Evolutionary conservation across 92 coral and sea anemone species (phyloP).

Genomic region (Phenganax stokvisi): DNA sequence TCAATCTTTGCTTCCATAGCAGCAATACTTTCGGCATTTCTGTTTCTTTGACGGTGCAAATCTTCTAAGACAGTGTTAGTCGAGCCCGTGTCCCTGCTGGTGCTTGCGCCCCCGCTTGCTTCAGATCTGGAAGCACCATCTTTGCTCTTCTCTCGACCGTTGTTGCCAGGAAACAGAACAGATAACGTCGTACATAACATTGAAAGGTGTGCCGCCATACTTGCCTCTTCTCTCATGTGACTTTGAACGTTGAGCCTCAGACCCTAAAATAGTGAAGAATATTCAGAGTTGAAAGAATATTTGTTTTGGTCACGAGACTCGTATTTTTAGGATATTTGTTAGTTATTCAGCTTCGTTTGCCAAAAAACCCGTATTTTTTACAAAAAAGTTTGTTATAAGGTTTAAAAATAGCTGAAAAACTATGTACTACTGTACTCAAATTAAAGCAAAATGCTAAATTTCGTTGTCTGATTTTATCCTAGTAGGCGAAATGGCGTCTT

Average conservation of each 20-base stretch:
- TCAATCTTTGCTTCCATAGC: constrained; percentile 1
- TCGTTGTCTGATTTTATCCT: no score
- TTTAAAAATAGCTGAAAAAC: no score
- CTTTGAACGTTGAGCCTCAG: constrained; percentile 12
- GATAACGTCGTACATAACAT: neutral
- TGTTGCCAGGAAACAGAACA: neutral
- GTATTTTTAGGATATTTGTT: neutral
- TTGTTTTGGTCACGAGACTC: no score
- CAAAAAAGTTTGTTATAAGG: no score
- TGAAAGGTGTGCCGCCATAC: constrained; percentile 13
- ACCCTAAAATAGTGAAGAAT: constrained; percentile 8
- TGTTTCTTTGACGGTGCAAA: constrained; percentile 6
- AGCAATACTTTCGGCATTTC: neutral
- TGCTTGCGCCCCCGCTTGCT: neutral
- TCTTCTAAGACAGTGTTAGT: constrained; percentile 4
- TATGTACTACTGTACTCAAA: no score
- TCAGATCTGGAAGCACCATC: constrained; percentile 12
- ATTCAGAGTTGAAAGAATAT: neutral
- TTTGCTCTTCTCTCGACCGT: constrained; percentile 5
- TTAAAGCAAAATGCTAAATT: no score
- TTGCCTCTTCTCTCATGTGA: neutral
- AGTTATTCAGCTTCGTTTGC: neutral
- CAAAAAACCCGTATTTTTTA: no score
- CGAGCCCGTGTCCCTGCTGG: neutral
- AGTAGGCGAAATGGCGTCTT: no score